phyloP scores from a whole-genome alignment of 2,797 vertebrate genomes.

The Ispidina lecontei region DNA sequence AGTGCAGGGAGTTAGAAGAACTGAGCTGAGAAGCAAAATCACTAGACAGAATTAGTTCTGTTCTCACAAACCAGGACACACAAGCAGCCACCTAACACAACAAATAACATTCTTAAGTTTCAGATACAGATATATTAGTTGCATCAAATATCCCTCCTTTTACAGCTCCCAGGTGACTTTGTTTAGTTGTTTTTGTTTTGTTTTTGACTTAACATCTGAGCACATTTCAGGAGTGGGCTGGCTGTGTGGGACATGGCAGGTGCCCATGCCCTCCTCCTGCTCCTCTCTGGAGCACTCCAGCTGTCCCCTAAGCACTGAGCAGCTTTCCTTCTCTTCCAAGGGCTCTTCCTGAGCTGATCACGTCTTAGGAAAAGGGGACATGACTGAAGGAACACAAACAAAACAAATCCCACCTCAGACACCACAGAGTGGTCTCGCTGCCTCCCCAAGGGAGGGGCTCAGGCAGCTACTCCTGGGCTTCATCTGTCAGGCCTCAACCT shows the following conservation, averaged over 20 bases:
- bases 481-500: accelerated
- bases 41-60: too few species aligned
- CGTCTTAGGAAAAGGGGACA: neutral
- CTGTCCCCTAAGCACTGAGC: accelerated
- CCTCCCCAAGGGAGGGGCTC: too few species aligned
- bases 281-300: neutral
- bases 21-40: too few species aligned
- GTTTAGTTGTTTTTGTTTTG: too few species aligned
- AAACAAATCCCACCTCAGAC: accelerated
- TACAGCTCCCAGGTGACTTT: neutral
- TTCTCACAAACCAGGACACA: neutral
- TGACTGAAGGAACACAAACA: neutral
- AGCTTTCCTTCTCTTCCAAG: accelerated
- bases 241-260: accelerated
- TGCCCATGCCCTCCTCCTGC: accelerated
- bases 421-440: accelerated
- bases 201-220: too few species aligned
- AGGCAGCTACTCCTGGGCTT: neutral
- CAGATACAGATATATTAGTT: neutral
- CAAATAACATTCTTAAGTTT: neutral
- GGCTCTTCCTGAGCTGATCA: neutral
- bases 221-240: accelerated
- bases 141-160: neutral
- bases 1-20: too few species aligned
- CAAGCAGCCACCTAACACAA: neutral